phyloP scores from a whole-genome alignment of 92 coral and sea anemone species.

The Zoanthus solanderi region DNA sequence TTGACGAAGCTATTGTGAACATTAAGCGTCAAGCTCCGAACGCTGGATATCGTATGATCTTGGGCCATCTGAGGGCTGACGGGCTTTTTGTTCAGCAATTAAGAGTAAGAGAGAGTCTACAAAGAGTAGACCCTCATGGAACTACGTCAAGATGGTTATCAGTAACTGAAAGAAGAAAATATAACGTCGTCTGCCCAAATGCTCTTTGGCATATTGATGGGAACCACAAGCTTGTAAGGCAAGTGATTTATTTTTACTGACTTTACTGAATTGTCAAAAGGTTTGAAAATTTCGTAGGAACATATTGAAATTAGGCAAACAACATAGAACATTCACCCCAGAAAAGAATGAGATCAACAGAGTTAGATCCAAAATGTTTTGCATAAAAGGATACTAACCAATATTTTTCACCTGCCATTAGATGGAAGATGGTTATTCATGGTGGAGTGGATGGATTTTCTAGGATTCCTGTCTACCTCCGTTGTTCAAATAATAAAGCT shows the following conservation, averaged over 20 bases:
- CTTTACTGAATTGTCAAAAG: neutral
- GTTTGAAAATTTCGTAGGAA: no score
- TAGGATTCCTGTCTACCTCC: no score
- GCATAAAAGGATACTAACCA: no score
- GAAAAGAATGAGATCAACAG: no score
- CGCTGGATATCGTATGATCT: slow-evolving; percentile 51
- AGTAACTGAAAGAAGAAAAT: slow-evolving; percentile 38
- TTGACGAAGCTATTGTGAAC: slow-evolving; percentile 15
- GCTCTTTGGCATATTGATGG: slow-evolving; percentile 59
- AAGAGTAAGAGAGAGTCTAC: slow-evolving; percentile 41
- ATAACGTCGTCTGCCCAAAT: slow-evolving; percentile 41
- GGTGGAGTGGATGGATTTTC: no score
- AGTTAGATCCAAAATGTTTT: no score
- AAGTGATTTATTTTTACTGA: neutral
- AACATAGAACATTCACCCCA: neutral
- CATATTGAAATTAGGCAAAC: neutral
- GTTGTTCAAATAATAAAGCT: no score
- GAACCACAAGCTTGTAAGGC: slow-evolving; percentile 42
- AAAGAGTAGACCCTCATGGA: slow-evolving; percentile 35
- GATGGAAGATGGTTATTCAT: no score
- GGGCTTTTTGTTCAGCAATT: slow-evolving; percentile 38
- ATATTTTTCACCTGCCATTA: no score
- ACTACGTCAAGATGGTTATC: slow-evolving; percentile 32
- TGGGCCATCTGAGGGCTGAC: slow-evolving; percentile 41
- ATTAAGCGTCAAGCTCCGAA: slow-evolving; percentile 42